Evolutionary conservation across 2,888 invertebrate species (phyloP).

Genomic region (Branchipolynoe longqiensis): DNA sequence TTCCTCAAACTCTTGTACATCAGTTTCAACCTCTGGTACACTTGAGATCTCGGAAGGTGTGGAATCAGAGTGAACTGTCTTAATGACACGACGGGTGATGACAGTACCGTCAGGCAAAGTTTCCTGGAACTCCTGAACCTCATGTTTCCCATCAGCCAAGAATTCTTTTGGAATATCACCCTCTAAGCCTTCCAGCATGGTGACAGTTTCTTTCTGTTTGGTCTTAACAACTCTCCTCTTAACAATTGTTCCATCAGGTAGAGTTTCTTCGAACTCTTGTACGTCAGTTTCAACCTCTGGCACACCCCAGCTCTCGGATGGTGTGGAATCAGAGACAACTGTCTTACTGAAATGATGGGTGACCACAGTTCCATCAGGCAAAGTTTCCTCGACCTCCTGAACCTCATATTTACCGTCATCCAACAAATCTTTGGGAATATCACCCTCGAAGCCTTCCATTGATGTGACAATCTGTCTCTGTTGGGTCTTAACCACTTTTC

Average conservation of each 20-base stretch:
- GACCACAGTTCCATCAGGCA: too few species aligned
- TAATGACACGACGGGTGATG: slow-evolving; percentile 60
- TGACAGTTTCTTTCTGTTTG: slow-evolving; percentile 63
- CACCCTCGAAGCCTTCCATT: background rate
- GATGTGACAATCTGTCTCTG: background rate
- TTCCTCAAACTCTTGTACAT: slow-evolving; percentile 44
- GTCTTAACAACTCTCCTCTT: slow-evolving; percentile 71
- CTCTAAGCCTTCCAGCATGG: background rate
- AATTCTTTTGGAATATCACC: background rate
- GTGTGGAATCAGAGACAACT: too few species aligned
- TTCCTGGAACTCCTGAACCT: slow-evolving; percentile 66
- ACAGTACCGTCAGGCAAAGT: slow-evolving; percentile 73
- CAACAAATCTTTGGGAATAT: background rate
- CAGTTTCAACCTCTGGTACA: slow-evolving; percentile 64
- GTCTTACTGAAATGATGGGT: too few species aligned
- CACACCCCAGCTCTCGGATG: too few species aligned
- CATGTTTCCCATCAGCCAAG: background rate
- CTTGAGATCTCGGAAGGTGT: slow-evolving; percentile 44
- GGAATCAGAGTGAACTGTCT: background rate
- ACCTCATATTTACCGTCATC: too few species aligned
- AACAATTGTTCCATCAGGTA: slow-evolving; percentile 67
- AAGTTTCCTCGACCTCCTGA: too few species aligned
- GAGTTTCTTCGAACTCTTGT: slow-evolving; percentile 66
- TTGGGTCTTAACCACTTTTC: slow-evolving; percentile 62
- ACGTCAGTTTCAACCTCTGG: slow-evolving; percentile 65